Evolutionary conservation across 2,888 invertebrate genomes (phyloP).

Genomic region (Lucinisca nassula): DNA sequence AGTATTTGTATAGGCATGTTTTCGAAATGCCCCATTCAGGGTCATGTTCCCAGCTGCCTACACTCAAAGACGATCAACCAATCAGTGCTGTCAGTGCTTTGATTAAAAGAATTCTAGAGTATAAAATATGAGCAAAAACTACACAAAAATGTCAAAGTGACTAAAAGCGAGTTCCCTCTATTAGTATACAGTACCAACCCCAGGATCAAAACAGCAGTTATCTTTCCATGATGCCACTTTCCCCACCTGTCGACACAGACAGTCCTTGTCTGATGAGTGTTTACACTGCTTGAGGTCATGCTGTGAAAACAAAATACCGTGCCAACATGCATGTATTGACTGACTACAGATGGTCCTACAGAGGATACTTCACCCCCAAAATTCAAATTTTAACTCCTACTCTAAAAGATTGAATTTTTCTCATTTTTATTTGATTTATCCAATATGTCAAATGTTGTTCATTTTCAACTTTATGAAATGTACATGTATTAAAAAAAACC

Average conservation of each 20-base stretch:
- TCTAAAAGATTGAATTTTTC: too few relatives aligned
- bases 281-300: conserved; percentile 41
- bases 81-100: too few relatives aligned
- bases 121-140: background rate
- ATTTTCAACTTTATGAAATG: too few relatives aligned
- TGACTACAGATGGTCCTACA: background rate
- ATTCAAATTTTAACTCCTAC: background rate
- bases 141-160: background rate
- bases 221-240: conserved; percentile 64
- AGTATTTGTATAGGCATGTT: too few relatives aligned
- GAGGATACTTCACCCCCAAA: background rate
- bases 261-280: conserved; percentile 46
- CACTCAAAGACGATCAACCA: too few relatives aligned
- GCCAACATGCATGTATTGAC: conserved; percentile 13
- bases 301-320: conserved; percentile 30
- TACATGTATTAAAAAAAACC: too few relatives aligned
- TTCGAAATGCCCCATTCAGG: too few relatives aligned
- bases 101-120: too few relatives aligned
- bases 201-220: conserved; percentile 69
- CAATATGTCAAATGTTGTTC: too few relatives aligned
- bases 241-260: conserved; percentile 41
- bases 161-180: background rate
- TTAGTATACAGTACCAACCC: conserved; percentile 59
- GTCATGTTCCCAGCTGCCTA: too few relatives aligned
- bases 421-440: too few relatives aligned